These are phyloP conservation scores for Molossus alvarezi DNA, from an alignment of 2,797 vertebrate genomes.

Conservation along the genomic window DNA sequence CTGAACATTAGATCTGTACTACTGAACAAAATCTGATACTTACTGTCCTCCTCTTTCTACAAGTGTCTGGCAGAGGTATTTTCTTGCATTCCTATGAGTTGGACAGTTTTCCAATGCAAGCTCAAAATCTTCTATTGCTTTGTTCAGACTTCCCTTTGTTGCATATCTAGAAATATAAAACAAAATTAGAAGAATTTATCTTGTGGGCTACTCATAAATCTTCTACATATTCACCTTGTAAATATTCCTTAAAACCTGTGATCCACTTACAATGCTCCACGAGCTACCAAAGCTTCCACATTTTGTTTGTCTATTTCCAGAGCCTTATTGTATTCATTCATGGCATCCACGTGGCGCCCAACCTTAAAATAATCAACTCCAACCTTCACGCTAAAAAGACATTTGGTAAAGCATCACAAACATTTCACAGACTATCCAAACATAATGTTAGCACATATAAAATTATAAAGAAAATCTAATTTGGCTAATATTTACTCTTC, in stretches of 20 bases:
- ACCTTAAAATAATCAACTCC: conserved; percentile 98
- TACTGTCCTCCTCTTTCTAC: conserved; percentile 98
- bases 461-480: conserved; percentile 69
- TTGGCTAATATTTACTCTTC: conserved; percentile 52
- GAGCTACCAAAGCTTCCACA: conserved; percentile 97
- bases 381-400: conserved; percentile 93
- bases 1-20: background rate
- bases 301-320: conserved; percentile 97
- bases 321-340: conserved; percentile 99
- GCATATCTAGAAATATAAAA: conserved; percentile 93
- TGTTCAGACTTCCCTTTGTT: conserved; percentile 97
- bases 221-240: conserved; percentile 21
- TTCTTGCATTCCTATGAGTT: conserved; percentile 97
- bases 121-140: conserved; percentile 98
- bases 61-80: conserved; percentile 98
- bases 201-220: conserved; percentile 15
- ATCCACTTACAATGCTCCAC: conserved; percentile 97
- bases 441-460: conserved; percentile 33
- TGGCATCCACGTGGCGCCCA: conserved; percentile 96
- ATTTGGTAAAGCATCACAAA: conserved; percentile 60
- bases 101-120: conserved; percentile 95
- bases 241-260: conserved; percentile 38
- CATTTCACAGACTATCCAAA: conserved; percentile 60
- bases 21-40: conserved; percentile 84
- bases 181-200: conserved; percentile 38